Conservation (phyloP, 2,797 vertebrate genomes). For the Myiotriccus ornatus region DNA sequence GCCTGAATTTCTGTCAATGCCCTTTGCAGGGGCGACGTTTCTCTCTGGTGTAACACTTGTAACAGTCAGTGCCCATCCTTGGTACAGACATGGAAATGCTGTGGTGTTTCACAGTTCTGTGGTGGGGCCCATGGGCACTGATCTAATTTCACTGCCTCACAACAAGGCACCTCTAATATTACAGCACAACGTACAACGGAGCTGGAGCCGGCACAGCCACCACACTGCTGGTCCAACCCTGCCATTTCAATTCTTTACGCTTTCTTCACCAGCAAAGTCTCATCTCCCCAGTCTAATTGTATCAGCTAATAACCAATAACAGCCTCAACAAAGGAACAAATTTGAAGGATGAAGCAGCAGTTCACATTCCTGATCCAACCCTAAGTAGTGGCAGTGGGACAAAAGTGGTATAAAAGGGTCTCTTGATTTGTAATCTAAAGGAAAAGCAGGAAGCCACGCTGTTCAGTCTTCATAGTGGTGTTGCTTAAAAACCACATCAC, state of each 20-base stretch:
- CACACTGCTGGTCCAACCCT: background rate
- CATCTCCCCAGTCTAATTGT: background rate
- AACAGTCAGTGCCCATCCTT: background rate
- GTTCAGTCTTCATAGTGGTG: background rate
- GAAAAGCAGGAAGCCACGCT: background rate
- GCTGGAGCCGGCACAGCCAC: background rate
- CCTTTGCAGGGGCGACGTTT: background rate
- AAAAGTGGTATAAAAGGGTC: background rate
- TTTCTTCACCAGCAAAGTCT: slow-evolving; percentile 22
- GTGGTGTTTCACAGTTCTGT: background rate
- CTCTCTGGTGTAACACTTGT: background rate
- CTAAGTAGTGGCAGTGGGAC: background rate
- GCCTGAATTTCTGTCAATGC: background rate
- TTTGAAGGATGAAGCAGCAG: background rate
- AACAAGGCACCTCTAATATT: background rate
- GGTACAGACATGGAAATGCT: background rate
- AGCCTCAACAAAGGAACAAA: background rate
- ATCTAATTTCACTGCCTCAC: slow-evolving; percentile 15
- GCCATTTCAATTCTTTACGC: slow-evolving; percentile 39
- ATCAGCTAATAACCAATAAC: background rate
- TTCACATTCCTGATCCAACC: background rate
- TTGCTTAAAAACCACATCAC: background rate
- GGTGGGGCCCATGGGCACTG: slow-evolving; percentile 12
- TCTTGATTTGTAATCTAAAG: background rate
- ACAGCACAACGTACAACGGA: background rate